Evolutionary conservation across 2,113 vertebrate species (phyloP).

Genomic region (Phaethornis superciliosus): DNA sequence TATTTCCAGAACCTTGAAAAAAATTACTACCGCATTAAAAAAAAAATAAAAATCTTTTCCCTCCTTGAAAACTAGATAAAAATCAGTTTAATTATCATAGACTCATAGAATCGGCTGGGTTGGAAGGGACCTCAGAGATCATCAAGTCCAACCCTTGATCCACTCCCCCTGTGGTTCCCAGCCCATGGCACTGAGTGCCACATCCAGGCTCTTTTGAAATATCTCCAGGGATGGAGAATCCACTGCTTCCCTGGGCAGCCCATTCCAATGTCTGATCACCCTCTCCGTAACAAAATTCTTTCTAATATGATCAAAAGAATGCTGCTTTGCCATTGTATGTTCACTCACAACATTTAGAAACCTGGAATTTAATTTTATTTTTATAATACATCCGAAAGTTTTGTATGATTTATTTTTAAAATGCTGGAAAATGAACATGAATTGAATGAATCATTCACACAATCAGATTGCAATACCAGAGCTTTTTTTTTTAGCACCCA

Average conservation of each 20-base stretch:
- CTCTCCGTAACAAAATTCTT: no score
- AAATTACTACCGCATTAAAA: not conserved
- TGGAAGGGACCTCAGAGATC: no score
- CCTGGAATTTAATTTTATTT: not conserved
- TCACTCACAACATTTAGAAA: slow-evolving; percentile 18
- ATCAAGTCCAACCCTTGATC: no score
- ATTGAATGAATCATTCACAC: not conserved
- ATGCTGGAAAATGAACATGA: not conserved
- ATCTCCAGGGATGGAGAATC: no score
- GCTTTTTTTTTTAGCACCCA: not conserved
- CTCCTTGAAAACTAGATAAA: slow-evolving; percentile 2
- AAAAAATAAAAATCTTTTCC: not conserved
- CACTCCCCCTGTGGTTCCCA: no score
- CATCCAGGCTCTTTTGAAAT: no score
- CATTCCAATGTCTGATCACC: no score
- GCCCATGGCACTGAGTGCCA: no score
- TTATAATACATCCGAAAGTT: not conserved
- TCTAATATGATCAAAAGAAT: not conserved
- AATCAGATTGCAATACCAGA: slow-evolving; percentile 5
- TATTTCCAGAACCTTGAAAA: slow-evolving; percentile 80
- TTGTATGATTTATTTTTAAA: slow-evolving; percentile 11
- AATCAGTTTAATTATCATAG: slow-evolving; percentile 6
- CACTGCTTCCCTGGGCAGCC: no score
- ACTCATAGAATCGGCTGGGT: no score
- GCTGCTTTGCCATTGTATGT: slow-evolving; percentile 2